A percentile compares a stretch with the other conserved stretches of the same genome.
Evolutionary conservation across 2,113 vertebrate genomes (phyloP).

Genomic region (Pampusana beccarii): DNA sequence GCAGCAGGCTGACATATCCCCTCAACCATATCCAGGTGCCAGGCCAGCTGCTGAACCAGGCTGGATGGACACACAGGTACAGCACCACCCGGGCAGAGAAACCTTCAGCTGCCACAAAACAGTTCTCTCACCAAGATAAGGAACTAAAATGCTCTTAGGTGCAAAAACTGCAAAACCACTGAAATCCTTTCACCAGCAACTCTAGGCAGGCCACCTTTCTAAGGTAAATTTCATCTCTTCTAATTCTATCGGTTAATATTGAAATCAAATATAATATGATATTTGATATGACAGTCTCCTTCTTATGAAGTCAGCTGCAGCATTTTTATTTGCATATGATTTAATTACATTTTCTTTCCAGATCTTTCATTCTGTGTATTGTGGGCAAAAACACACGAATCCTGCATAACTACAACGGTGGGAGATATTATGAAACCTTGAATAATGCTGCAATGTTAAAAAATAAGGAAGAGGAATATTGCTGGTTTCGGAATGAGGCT

Average conservation of each 20-base stretch:
- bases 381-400: conserved; percentile 37
- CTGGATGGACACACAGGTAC: not conserved
- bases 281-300: conserved; percentile 65
- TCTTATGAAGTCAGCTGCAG: conserved; percentile 48
- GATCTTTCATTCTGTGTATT: not conserved
- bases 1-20: not conserved
- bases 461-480: conserved; percentile 1
- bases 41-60: not conserved
- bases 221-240: conserved; percentile 75
- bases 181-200: conserved; percentile 23
- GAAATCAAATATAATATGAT: conserved; percentile 70
- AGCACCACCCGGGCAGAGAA: not conserved
- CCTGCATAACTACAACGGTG: conserved; percentile 5
- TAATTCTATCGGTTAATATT: conserved; percentile 76
- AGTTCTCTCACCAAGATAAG: not conserved
- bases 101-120: not conserved
- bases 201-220: conserved; percentile 53
- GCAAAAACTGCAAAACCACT: conserved; percentile 31
- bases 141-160: not conserved
- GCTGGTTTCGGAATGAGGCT: not conserved
- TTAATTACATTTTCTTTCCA: conserved; percentile 69
- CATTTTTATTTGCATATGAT: conserved; percentile 68
- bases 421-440: conserved; percentile 1
- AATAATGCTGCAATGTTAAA: not conserved
- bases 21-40: not conserved